Conservation (phyloP, 2,113 vertebrate species). For the Onychostruthus taczanowskii region DNA sequence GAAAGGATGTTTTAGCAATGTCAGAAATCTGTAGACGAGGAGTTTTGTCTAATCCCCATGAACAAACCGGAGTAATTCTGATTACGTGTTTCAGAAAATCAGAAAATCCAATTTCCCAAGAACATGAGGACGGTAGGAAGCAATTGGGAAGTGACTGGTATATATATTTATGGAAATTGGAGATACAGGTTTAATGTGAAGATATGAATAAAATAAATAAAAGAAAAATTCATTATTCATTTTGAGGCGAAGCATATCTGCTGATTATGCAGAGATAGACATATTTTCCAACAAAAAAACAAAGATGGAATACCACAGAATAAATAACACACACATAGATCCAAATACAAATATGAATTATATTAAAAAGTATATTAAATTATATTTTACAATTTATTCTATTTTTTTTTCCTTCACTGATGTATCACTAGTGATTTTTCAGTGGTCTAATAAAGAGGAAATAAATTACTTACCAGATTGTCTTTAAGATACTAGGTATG, state of each 20-base stretch:
- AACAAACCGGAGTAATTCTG: neutral
- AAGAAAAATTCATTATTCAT: neutral
- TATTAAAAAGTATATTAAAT: neutral
- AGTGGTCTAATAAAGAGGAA: neutral
- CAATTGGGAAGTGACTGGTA: neutral
- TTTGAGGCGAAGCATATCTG: neutral
- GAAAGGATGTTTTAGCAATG: neutral
- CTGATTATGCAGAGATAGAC: neutral
- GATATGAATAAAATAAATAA: neutral
- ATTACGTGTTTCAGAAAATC: neutral
- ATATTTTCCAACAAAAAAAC: neutral
- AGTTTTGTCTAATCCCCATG: neutral
- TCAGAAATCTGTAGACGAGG: neutral
- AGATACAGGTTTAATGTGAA: neutral
- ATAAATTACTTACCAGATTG: neutral
- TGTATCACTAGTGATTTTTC: neutral
- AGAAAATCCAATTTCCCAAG: neutral
- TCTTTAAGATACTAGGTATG: neutral
- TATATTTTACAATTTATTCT: neutral
- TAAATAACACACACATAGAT: neutral
- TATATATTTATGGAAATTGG: neutral
- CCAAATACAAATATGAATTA: neutral
- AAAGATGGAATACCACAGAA: neutral
- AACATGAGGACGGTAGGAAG: neutral
- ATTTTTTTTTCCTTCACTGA: neutral